Evolutionary conservation across 1,140 invertebrate genomes (phyloP).

Genomic region (Phthorimaea operculella): DNA sequence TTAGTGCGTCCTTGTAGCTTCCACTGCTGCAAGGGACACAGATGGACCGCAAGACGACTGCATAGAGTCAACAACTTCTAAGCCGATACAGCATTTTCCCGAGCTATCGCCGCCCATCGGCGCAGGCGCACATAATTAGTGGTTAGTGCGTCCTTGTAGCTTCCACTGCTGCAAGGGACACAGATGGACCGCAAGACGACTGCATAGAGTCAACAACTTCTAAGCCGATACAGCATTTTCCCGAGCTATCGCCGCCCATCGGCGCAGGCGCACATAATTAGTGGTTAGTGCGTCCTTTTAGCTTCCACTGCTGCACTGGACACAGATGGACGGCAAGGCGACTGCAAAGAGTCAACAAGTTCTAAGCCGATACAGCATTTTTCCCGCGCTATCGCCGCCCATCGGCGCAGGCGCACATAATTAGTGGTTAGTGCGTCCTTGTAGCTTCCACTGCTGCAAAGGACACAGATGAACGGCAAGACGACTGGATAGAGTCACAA

Average conservation of each 20-base stretch:
- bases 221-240: background rate
- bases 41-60: no score
- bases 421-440: slow-evolving; percentile 22
- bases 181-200: no score
- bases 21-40: background rate
- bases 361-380: background rate
- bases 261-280: slow-evolving; percentile 24
- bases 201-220: background rate
- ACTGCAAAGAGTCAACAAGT: background rate
- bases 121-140: slow-evolving; percentile 25
- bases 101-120: background rate
- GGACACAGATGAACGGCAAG: background rate
- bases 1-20: slow-evolving; percentile 16
- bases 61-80: background rate
- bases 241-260: background rate
- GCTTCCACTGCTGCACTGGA: background rate
- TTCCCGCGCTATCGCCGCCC: background rate
- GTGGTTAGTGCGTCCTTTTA: slow-evolving; percentile 19
- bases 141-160: slow-evolving; percentile 19
- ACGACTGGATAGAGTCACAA: background rate
- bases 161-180: background rate
- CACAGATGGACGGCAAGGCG: no score
- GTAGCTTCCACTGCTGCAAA: background rate
- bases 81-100: background rate
- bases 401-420: slow-evolving; percentile 22